Percentiles rank a stretch among this genome's conserved stretches.
These are phyloP conservation scores for Siniperca undulata DNA, from an alignment of 2,797 vertebrate species.

Conservation along the genomic window DNA sequence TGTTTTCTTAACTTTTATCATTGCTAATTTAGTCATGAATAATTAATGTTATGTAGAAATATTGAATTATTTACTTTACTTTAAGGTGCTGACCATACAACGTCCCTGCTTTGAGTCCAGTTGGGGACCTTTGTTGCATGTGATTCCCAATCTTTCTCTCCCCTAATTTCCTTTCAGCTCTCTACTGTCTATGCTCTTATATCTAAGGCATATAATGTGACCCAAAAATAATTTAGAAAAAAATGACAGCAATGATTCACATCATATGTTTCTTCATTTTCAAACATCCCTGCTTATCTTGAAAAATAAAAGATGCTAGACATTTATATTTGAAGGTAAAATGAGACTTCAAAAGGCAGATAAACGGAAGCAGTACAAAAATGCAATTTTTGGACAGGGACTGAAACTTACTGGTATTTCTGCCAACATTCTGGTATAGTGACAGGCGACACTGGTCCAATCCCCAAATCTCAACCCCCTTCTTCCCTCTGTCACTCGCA, in stretches of 20 bases:
- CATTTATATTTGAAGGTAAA: slow-evolving; percentile 5
- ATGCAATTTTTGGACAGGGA: neutral
- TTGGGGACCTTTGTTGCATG: neutral
- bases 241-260: neutral
- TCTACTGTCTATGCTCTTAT: neutral
- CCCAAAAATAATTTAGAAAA: neutral
- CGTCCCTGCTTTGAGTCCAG: neutral
- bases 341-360: neutral
- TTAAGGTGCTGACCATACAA: neutral
- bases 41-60: neutral
- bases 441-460: neutral
- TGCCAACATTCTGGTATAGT: neutral
- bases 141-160: neutral
- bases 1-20: neutral
- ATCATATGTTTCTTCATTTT: neutral
- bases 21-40: neutral
- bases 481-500: neutral
- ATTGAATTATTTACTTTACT: neutral
- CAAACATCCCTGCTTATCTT: neutral
- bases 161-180: neutral
- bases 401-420: neutral
- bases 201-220: neutral
- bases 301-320: neutral
- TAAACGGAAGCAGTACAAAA: neutral
- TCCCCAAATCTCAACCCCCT: neutral